Base-by-base conservation (phyloP, 2,888 invertebrate species). In the Camptogramma bilineatum region DNA sequence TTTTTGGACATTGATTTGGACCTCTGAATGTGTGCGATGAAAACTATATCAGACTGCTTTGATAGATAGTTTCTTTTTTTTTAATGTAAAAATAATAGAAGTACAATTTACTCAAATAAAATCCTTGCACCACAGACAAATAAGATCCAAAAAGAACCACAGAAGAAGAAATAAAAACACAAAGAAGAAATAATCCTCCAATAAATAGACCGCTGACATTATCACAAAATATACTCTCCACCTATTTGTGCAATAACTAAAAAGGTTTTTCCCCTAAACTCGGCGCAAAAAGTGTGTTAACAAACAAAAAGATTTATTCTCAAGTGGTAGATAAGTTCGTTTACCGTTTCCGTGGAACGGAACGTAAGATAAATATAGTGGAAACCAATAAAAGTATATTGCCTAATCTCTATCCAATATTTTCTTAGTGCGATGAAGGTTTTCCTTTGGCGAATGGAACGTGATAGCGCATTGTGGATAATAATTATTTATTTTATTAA, bases 361-460 rank as follows among this genome's bases (percentile, higher is more conserved):
- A 82, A 88, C 86, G 87, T 90, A 83, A 91, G 87, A 90, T 91
- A 91, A 91, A 91, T 91, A 91, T 86, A 87, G 89, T 87, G 87
- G 85, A 87, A 88, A 86, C 84, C 91, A 91, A 91, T 91, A 92
- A 91, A 92, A 91, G 85, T 91, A 85, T 89, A 92, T 91, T 85
- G 89, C 89, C 91, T 92, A 91, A 92, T 92, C 91, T 91, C 90
- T 90, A 88, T 84, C 88, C 90, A 90, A 91, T 91, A 92, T 92
- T 92, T 91, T 91, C 90, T 91, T 90, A 89, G 84, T 90, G 83
- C 89, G 85, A 86, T 85, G 85, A 80, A 83, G 84, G 81, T 85
- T 91, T 92, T 89, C 90, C 89, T 87, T 85, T 82, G 74, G 73
- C 72, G 67, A 64, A 68, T 59, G 47, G 69, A 56, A 31, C 52